Percentiles rank a stretch among this genome's conserved stretches.
Conservation (phyloP, 2,888 invertebrate species). For the Colostygia pectinataria region DNA sequence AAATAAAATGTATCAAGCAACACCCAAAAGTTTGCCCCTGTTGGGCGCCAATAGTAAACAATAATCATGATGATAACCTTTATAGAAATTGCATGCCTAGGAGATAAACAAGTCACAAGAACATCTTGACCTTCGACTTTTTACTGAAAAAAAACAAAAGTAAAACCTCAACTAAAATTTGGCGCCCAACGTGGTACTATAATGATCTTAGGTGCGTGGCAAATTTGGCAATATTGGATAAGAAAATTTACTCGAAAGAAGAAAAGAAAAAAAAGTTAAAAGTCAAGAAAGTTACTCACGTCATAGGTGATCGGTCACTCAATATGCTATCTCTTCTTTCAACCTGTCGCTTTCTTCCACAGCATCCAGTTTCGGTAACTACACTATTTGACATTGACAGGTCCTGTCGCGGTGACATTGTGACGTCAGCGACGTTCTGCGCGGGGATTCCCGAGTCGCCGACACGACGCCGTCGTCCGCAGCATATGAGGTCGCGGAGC, state of each 20-base stretch:
- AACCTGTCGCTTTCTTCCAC: slow-evolving; percentile 65
- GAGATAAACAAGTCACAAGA: no score
- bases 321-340: slow-evolving; percentile 81
- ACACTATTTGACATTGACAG: slow-evolving; percentile 45
- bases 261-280: background rate
- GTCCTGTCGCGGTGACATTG: slow-evolving; percentile 40
- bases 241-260: no score
- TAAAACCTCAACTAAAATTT: no score
- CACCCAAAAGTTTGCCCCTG: no score
- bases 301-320: slow-evolving; percentile 70
- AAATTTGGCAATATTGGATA: no score
- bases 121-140: no score
- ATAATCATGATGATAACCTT: no score
- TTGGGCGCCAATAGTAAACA: no score
- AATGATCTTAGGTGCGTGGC: no score
- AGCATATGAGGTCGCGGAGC: slow-evolving; percentile 73
- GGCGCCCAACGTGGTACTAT: slow-evolving; percentile 5
- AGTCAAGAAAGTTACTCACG: slow-evolving; percentile 48
- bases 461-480: slow-evolving; percentile 54
- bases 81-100: no score
- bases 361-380: slow-evolving; percentile 62
- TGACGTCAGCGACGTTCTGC: slow-evolving; percentile 37
- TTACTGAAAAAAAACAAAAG: no score
- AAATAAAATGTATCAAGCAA: no score
- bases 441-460: slow-evolving; percentile 45